Evolutionary conservation across 1,140 invertebrate genomes (phyloP).

Genomic region (Diorhabda carinulata): DNA sequence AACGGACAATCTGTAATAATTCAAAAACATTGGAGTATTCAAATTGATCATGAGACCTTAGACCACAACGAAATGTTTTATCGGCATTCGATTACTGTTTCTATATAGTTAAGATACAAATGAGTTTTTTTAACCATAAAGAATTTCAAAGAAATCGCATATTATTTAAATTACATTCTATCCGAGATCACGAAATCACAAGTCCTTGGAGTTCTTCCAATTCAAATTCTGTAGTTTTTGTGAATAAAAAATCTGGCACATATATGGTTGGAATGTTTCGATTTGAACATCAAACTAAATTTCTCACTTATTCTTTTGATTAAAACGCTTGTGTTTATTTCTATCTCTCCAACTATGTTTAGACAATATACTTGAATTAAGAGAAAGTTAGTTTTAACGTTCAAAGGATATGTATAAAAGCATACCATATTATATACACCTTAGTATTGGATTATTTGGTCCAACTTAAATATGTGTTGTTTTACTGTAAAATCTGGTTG

Average conservation of each 20-base stretch:
- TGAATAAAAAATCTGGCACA: conserved; percentile 52
- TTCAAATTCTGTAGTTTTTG: conserved; percentile 42
- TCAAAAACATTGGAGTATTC: too few species aligned
- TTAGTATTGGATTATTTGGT: conserved; percentile 46
- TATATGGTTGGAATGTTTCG: conserved; percentile 51
- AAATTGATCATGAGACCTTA: too few species aligned
- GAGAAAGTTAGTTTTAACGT: neutral
- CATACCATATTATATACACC: conserved; percentile 49
- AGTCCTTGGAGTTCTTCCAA: conserved; percentile 27
- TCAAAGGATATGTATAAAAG: conserved; percentile 49
- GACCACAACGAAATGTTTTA: too few species aligned
- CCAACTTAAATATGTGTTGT: conserved; percentile 50
- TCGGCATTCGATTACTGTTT: too few species aligned
- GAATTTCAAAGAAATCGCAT: too few species aligned
- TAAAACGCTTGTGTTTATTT: too few species aligned
- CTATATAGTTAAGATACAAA: too few species aligned
- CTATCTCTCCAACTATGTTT: neutral
- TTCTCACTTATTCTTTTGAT: neutral
- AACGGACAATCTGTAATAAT: too few species aligned
- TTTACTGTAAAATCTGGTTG: conserved; percentile 45
- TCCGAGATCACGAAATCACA: too few species aligned
- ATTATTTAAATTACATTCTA: too few species aligned
- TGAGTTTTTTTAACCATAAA: too few species aligned
- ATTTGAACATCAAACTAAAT: conserved; percentile 37
- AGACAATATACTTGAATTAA: neutral